A percentile compares a stretch with the other conserved stretches of the same genome.
phyloP scores from a whole-genome alignment of 2,888 invertebrate genomes.

The Branchellion lobata region DNA sequence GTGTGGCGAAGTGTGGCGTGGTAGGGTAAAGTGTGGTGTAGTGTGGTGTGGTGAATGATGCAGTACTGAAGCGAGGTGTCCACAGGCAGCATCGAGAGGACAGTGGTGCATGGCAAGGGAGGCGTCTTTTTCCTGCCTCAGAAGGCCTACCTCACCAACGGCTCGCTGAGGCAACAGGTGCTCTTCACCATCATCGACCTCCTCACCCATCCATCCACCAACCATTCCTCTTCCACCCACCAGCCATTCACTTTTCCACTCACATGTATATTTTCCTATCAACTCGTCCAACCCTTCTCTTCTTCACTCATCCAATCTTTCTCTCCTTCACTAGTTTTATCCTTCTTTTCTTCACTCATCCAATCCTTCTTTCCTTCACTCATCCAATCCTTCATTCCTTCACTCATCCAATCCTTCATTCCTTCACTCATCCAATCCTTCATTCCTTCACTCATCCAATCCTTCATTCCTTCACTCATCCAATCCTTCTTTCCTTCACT shows the following conservation, averaged over 20 bases:
- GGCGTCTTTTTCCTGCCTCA: constrained; percentile 67
- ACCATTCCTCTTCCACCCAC: neutral
- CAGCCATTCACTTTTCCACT: neutral
- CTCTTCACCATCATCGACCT: neutral
- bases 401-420: too few relatives aligned
- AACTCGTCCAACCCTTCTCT: too few relatives aligned
- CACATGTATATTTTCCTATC: too few relatives aligned
- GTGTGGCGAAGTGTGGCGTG: neutral
- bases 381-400: too few relatives aligned
- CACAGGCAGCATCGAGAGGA: constrained; percentile 46
- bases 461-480: too few relatives aligned
- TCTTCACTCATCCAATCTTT: too few relatives aligned
- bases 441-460: too few relatives aligned
- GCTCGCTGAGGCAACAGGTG: constrained; percentile 66
- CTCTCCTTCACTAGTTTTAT: too few relatives aligned
- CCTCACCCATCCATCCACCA: neutral
- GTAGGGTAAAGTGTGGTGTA: neutral
- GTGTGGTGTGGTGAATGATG: neutral
- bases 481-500: too few relatives aligned
- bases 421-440: too few relatives aligned
- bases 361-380: too few relatives aligned
- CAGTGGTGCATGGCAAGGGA: constrained; percentile 55
- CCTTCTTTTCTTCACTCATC: too few relatives aligned
- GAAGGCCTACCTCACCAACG: constrained; percentile 67
- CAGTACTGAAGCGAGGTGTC: neutral